These are phyloP conservation scores for Coremacera marginata DNA, from an alignment of 2,888 invertebrate genomes.

Conservation along the genomic window DNA sequence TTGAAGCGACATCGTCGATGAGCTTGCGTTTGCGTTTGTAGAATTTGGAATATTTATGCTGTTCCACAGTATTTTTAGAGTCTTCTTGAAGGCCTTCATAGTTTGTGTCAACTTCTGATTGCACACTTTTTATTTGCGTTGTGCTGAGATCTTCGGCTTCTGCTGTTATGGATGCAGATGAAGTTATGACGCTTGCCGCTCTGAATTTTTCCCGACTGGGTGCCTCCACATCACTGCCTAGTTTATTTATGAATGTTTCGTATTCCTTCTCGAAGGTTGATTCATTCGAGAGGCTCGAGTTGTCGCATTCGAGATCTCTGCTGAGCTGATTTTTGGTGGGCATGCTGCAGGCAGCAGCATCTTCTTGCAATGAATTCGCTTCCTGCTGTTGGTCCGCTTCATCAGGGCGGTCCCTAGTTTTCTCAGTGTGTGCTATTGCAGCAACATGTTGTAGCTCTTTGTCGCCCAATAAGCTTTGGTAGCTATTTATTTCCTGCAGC, in stretches of 20 bases:
- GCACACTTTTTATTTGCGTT: neutral
- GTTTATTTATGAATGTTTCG: constrained; percentile 63
- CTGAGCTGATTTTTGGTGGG: constrained; percentile 40
- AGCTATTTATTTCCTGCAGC: neutral
- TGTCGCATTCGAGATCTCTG: constrained; percentile 56
- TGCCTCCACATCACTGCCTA: constrained; percentile 49
- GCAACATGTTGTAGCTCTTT: neutral
- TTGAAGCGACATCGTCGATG: constrained; percentile 45
- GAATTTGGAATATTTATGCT: constrained; percentile 52
- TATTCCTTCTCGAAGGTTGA: constrained; percentile 64
- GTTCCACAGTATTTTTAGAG: constrained; percentile 20
- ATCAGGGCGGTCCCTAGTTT: neutral
- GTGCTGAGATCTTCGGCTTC: constrained; percentile 4
- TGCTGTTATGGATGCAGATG: neutral
- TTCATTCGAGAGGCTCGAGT: constrained; percentile 58
- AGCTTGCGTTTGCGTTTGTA: constrained; percentile 59
- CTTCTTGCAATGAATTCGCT: constrained; percentile 28
- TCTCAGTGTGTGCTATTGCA: neutral
- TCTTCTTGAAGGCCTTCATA: neutral
- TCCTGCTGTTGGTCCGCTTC: constrained; percentile 31
- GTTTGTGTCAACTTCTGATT: neutral
- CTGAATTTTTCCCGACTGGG: neutral
- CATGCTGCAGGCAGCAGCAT: constrained; percentile 29
- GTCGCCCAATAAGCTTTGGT: neutral
- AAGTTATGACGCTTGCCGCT: neutral